Conservation (phyloP, 2,888 invertebrate species). For the Petrolisthes cinctipes region DNA sequence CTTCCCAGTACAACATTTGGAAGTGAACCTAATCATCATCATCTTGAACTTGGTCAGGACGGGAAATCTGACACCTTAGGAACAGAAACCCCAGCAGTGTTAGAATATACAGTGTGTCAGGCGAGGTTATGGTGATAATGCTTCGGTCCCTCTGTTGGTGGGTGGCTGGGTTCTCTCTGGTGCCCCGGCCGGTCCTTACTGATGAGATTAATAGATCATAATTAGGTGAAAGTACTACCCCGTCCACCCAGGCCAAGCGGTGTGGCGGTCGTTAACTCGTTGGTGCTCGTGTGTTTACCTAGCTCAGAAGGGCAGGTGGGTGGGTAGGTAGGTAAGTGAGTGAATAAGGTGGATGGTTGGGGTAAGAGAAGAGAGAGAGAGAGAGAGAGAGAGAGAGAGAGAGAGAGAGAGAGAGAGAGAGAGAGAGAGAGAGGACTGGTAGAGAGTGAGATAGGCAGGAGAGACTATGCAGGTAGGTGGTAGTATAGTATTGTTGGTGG, state of each 20-base stretch:
- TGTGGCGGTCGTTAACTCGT: no score
- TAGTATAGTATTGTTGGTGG: background rate
- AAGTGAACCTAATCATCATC: no score
- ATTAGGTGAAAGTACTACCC: background rate
- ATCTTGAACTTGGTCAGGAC: no score
- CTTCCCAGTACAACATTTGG: no score
- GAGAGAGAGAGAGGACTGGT: background rate
- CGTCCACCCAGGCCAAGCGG: no score
- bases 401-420: background rate
- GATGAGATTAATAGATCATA: constrained; percentile 5
- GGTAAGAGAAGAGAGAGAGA: background rate
- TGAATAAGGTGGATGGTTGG: background rate
- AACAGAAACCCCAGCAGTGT: no score
- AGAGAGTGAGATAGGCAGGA: background rate
- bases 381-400: background rate
- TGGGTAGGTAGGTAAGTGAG: background rate
- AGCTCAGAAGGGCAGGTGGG: background rate
- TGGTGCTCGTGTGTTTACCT: no score
- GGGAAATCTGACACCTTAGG: no score
- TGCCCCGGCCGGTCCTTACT: background rate
- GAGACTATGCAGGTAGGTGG: background rate
- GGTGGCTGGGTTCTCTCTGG: background rate
- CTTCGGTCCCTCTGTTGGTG: no score
- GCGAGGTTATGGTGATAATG: no score
- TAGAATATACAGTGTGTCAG: no score